phyloP scores from a whole-genome alignment of 2,113 vertebrate genomes.

The Brienomyrus longianalis region DNA sequence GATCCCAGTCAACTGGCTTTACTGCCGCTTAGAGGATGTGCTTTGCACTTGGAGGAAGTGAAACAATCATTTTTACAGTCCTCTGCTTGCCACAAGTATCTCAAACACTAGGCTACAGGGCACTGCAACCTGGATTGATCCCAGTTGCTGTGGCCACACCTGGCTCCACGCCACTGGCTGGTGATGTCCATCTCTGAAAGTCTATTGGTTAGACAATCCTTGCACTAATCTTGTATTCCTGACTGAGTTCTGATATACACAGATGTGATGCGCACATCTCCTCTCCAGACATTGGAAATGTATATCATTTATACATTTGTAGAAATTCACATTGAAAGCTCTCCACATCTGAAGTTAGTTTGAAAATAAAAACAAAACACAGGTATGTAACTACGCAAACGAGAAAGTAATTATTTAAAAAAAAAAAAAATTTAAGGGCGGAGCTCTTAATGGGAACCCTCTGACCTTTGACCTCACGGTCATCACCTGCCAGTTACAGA shows the following conservation, averaged over 20 bases:
- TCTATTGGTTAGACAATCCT: background rate
- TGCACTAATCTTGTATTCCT: background rate
- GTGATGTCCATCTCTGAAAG: background rate
- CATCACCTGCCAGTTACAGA: constrained; percentile 20
- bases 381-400: background rate
- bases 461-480: constrained; percentile 40
- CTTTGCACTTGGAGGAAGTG: background rate
- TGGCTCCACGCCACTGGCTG: background rate
- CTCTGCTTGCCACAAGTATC: background rate
- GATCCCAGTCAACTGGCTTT: background rate
- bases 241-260: background rate
- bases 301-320: background rate
- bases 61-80: background rate
- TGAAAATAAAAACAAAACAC: background rate
- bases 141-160: background rate
- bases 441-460: constrained; percentile 32
- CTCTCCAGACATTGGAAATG: background rate
- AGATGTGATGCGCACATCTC: background rate
- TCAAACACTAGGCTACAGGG: background rate
- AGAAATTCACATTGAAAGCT: background rate
- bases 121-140: background rate
- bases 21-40: background rate
- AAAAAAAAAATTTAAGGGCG: background rate
- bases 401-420: background rate
- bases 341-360: background rate